Evolutionary conservation across 2,888 invertebrate genomes (phyloP), one percentile per base, ranked within the genome.

Genomic region (Phaonia tiefii): DNA sequence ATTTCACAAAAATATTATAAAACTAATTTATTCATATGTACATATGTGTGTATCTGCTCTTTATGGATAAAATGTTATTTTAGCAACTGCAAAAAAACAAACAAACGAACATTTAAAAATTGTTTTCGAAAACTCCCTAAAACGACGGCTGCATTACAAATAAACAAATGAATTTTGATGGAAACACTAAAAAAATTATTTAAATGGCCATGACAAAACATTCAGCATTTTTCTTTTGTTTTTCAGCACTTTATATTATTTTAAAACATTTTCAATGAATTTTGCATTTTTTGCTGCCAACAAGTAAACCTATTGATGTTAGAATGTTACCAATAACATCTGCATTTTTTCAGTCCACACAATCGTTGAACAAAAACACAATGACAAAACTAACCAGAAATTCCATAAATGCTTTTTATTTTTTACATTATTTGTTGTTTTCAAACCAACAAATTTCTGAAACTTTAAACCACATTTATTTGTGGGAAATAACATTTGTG

Each of bases 381-480:
- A n/a, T 5, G 25, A 54, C 49, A 49, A 49, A 49, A 20, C 11
- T 1, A 54, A 25, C 4, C 25, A 13, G 4, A 5, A 13, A 54
- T 10, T 54, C 22, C 22, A 54, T 7, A 8, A 7, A 1, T 25
- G 25, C 13, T 3, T 54, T 20, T 49, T 10, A 5, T 20, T n/a
- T n/a, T n/a, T n/a, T n/a, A n/a, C n/a, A n/a, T n/a, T n/a, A n/a
- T n/a, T n/a, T n/a, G n/a, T n/a, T n/a, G n/a, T n/a, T 15, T 51
- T 10, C 17, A 20, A 3, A 25, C 1, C 22, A 54, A 25, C 54
- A 51, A 51, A n/a, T 13, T 22, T 22, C 22, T 11, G 25, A 54
- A 22, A n/a, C 22, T 20, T 20, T 13, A 54, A 54, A 22, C 54
- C 54, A 13, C 54, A 54, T 54, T 54, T 54, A 54, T 22, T 25